Base-by-base conservation (phyloP, 1,140 invertebrate genomes). In the Brachionus plicatilis region DNA sequence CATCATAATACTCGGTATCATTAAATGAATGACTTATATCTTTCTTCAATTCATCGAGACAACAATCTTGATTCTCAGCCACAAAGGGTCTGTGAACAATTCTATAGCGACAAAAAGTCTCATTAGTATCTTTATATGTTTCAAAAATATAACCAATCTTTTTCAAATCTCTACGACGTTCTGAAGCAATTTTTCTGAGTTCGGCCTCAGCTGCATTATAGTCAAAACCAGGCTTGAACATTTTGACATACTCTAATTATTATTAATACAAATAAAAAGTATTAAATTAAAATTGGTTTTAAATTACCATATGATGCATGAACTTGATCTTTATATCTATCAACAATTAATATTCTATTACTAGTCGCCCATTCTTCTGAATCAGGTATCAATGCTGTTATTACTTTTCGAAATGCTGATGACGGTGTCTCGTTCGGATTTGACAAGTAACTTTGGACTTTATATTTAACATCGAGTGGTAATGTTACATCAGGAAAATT, bases 161-260 rank as follows among this genome's bases (percentile, higher is more conserved):
- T 72, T 72, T 72, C 37, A 72, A 72, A 6, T 72, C 68, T 17
- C 68, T 41, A 20, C 68, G 68, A 72, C 68, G 68, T 20, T 72
- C 68, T 11, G 68, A 72, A 2, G 68, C 68, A 17, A 72, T 72
- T 43, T 72, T 72, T 43, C 68, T 72, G 8, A 72, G 20, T 47
- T 72, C 68, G 9, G 33, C 68, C 37, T 72, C 68, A 17, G 68
- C 68, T 2, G 37, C 14, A 17, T 72, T 72, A 17, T 72, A 72
- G 17, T 72, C 68, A 72, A 72, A 72, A 45, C 41, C 41, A 17
- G 29, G 68, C n/a, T 72, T 72, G 37, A 45, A 72, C 37, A 43
- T 72, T 72, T 72, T 72, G 14, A 72, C 68, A 72, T 72, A 72
- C 17, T 72, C 68, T 72, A 12, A n/a, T n/a, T n/a, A n/a, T n/a